Base-by-base conservation (phyloP, 2,113 vertebrate genomes). In the Oryzias curvinotus region DNA sequence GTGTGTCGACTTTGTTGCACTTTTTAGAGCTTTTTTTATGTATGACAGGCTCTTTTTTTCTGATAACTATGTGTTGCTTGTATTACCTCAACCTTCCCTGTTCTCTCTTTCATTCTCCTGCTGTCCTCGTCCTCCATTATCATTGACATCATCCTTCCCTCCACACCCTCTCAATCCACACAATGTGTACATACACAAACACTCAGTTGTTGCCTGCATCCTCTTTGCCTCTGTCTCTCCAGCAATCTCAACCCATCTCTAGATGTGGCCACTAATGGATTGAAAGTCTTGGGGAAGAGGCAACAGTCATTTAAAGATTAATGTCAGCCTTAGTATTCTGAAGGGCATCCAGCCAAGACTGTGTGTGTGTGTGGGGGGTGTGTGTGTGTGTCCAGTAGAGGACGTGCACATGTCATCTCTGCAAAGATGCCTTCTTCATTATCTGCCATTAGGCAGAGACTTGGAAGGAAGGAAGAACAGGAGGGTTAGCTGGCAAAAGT, bases 291-390 rank as follows among this genome's bases (percentile, higher is more conserved):
- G 78, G 67, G 65, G 81, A 83, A 87, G 87, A 90, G 81, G 78
- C 85, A 83, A 88, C 84, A 89, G 85, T 85, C 87, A 89, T 90
- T 88, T 90, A 89, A 90, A 91, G 89, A 92, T 89, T 86, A 89
- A 90, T 90, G 82, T 84, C 82, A 81, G 81, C 68, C 79, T 68
- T 70, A 71, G 82, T 85, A 84, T 89, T 89, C 73, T 91, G 86
- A 91, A 91, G 88, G 89, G 86, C 85, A 80, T 78, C 64, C 67
- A 61, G 68, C 58, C 62, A 77, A 53, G 71, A 28, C 59, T 68
- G 48, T 61, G 59, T 25, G 46, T 36, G 57, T 73, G 52, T 50
- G 28, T 44, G 30, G 28, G 62, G 41, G 64, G 30, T 52, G 50
- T 47, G 21, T 42, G 14, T 52, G 28, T 70, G 56, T 65, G 69